Conservation (phyloP, 2,113 vertebrate genomes). For the Polypterus senegalus region DNA sequence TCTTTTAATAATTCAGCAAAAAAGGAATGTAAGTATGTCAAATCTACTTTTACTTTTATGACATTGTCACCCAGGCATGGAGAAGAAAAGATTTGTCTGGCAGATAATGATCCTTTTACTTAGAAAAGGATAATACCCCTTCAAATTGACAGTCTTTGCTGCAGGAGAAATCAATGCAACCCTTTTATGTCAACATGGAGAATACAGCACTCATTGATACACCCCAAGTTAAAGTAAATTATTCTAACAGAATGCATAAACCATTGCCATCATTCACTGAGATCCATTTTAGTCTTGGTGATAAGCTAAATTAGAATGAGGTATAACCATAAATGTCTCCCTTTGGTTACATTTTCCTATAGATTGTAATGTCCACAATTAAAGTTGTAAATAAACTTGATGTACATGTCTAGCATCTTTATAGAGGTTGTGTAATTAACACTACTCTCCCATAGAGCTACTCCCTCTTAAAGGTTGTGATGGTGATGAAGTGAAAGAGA, state of each 20-base stretch:
- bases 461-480: neutral
- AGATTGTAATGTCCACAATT: slow-evolving; percentile 15
- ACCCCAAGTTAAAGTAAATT: slow-evolving; percentile 2
- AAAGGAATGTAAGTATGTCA: too few relatives aligned
- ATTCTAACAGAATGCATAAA: slow-evolving; percentile 1
- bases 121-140: slow-evolving; percentile 8
- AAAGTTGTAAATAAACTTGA: slow-evolving; percentile 25
- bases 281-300: slow-evolving; percentile 1
- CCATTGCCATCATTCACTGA: neutral
- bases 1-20: too few relatives aligned
- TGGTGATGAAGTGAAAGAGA: slow-evolving; percentile 2
- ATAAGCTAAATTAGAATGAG: slow-evolving; percentile 6
- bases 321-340: slow-evolving; percentile 1
- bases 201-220: neutral
- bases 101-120: slow-evolving; percentile 6
- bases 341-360: neutral
- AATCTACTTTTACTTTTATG: slow-evolving; percentile 5
- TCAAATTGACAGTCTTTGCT: slow-evolving; percentile 7
- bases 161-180: slow-evolving; percentile 1
- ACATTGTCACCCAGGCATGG: slow-evolving; percentile 8
- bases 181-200: slow-evolving; percentile 3
- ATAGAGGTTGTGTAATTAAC: slow-evolving; percentile 13
- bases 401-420: slow-evolving; percentile 16
- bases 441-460: slow-evolving; percentile 7
- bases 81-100: slow-evolving; percentile 2